Evolutionary conservation across 2,888 invertebrate species (phyloP).

Genomic region (Caenorhabditis sinica): DNA sequence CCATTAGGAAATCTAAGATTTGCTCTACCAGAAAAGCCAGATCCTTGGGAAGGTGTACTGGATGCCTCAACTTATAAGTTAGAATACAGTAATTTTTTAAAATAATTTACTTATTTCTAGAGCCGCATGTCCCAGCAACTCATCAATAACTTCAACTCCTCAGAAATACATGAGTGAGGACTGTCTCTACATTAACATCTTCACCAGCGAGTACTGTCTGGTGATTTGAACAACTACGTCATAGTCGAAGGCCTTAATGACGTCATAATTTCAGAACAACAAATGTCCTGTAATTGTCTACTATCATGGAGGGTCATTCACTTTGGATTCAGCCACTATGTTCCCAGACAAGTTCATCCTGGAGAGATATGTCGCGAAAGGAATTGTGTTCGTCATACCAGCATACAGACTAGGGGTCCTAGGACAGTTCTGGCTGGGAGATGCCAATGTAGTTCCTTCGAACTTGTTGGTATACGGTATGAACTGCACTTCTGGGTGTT

Average conservation of each 20-base stretch:
- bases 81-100: not conserved
- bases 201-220: conserved; percentile 53
- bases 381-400: conserved; percentile 73
- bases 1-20: conserved; percentile 52
- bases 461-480: conserved; percentile 75
- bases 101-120: not conserved
- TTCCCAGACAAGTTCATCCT: conserved; percentile 71
- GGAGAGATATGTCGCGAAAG: conserved; percentile 69
- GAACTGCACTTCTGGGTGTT: not conserved
- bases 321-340: conserved; percentile 72
- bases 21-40: conserved; percentile 27
- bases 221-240: conserved; percentile 3
- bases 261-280: not conserved
- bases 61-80: conserved; percentile 59
- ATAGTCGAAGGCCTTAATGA: not conserved
- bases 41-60: conserved; percentile 40
- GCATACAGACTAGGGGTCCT: conserved; percentile 76
- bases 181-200: conserved; percentile 61
- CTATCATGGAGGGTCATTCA: conserved; percentile 74
- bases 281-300: conserved; percentile 73
- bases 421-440: conserved; percentile 72
- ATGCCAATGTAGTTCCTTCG: conserved; percentile 57
- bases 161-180: conserved; percentile 48
- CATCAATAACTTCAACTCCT: not conserved
- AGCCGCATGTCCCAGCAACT: conserved; percentile 35